Evolutionary conservation across 2,113 vertebrate species (phyloP), one percentile per base, ranked within the genome.

Genomic region (Rhea pennata): DNA sequence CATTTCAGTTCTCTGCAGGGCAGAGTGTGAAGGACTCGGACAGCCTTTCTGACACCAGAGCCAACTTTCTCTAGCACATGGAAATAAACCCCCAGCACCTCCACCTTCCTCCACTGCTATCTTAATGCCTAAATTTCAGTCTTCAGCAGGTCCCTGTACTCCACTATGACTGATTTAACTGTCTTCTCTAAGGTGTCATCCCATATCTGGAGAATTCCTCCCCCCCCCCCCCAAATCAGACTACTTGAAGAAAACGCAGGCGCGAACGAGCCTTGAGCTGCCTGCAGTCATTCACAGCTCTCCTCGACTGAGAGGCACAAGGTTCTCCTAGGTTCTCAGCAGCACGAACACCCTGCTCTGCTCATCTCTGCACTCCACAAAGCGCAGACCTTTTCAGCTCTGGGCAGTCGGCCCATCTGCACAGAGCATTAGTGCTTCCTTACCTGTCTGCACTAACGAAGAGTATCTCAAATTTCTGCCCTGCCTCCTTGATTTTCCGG

Each of bases 371-470:
- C 33, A 59, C 16, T 20, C 50, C 50, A 20, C 20, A 71, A 23
- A 1, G 24, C 56, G 48, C 14, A 26, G 3, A 78, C 31, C 39
- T 67, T 48, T 39, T 23, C 74, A 65, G 54, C 50, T 5, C 8
- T 61, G 40, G 62, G 33, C 31, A 56, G 64, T 13, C 84, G 71
- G 76, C 85, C 73, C 73, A 53, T 58, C 53, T 12, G 42, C 85
- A 33, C 59, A 24, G 65, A 29, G 2, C 24, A 51, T 22, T 36
- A 10, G 19, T 2, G 7, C 75, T 74, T 71, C 59, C 23, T 97
- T 97, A 99, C 99, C 99, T 99, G 98, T 99, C 99, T 40, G 99
- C 99, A 10, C 99, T 99, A 87, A 99, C 99, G 0, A 99, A 99
- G 92, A 99, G 98, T 4, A 99, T 99, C 98, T 99, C 99, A 95